Percentiles rank a stretch among this genome's conserved stretches.
Evolutionary conservation across 2,797 vertebrate species (phyloP).

Genomic region (Lepus oiostolus): DNA sequence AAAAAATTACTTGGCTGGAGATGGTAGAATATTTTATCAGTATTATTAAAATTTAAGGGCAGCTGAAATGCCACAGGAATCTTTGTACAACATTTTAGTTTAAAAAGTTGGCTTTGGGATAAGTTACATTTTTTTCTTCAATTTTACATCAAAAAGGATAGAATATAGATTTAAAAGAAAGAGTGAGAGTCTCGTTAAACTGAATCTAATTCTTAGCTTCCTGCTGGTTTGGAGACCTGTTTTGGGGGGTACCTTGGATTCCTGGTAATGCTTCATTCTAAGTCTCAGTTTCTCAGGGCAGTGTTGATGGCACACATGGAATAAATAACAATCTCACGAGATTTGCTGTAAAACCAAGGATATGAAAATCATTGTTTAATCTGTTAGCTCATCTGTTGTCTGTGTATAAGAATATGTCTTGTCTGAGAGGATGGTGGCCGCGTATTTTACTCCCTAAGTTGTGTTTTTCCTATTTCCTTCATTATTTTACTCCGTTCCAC

Average conservation of each 20-base stretch:
- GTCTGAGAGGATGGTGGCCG: not conserved
- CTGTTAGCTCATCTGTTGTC: not conserved
- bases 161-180: slow-evolving; percentile 64
- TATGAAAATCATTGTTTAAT: not conserved
- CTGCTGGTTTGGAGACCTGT: not conserved
- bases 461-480: slow-evolving; percentile 42
- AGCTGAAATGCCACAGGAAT: slow-evolving; percentile 82
- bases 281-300: slow-evolving; percentile 26
- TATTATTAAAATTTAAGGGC: slow-evolving; percentile 85
- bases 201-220: slow-evolving; percentile 37
- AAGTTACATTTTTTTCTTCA: slow-evolving; percentile 71
- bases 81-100: slow-evolving; percentile 80
- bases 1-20: slow-evolving; percentile 82
- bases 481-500: not conserved
- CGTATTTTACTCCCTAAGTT: not conserved
- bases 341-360: slow-evolving; percentile 22
- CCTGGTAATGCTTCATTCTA: slow-evolving; percentile 15
- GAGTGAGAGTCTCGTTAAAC: slow-evolving; percentile 39
- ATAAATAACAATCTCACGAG: slow-evolving; percentile 25
- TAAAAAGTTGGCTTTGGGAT: slow-evolving; percentile 80
- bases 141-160: slow-evolving; percentile 77
- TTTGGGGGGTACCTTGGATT: not conserved
- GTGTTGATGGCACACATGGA: not conserved
- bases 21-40: slow-evolving; percentile 84
- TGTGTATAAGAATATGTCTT: not conserved